phyloP scores from a whole-genome alignment of 2,113 vertebrate species.

The Embiotoca jacksoni region DNA sequence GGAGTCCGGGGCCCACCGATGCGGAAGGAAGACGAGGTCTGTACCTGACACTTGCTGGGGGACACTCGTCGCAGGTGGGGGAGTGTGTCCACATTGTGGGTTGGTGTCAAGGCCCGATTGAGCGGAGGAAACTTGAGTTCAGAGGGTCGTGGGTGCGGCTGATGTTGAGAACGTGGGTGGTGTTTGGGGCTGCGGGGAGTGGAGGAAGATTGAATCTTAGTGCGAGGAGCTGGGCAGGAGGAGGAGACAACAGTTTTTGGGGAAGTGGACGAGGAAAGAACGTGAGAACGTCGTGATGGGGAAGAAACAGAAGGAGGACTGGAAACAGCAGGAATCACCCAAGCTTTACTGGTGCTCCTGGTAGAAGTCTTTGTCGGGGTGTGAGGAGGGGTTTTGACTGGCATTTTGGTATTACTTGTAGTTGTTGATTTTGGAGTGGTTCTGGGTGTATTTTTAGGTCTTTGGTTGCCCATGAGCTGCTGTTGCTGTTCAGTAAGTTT shows the following conservation, averaged over 20 bases:
- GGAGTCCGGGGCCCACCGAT: constrained; percentile 81
- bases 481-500: constrained; percentile 92
- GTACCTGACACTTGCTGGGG: constrained; percentile 91
- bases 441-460: constrained; percentile 68
- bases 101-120: constrained; percentile 87
- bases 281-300: constrained; percentile 72
- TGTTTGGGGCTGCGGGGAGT: constrained; percentile 87
- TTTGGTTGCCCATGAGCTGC: constrained; percentile 86
- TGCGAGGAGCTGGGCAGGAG: constrained; percentile 78
- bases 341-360: constrained; percentile 76
- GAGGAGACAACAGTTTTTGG: constrained; percentile 74
- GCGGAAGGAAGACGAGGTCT: constrained; percentile 91
- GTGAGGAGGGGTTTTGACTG: constrained; percentile 57
- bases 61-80: constrained; percentile 92
- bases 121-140: constrained; percentile 89
- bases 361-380: constrained; percentile 65
- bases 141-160: constrained; percentile 79
- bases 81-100: constrained; percentile 90
- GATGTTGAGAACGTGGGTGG: constrained; percentile 63
- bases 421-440: constrained; percentile 40
- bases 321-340: constrained; percentile 80
- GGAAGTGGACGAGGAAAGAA: constrained; percentile 62
- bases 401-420: constrained; percentile 33
- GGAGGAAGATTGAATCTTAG: constrained; percentile 72
- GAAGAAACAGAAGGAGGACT: constrained; percentile 52